These are phyloP conservation scores for Gobio occitaniae DNA, from an alignment of 2,797 vertebrate genomes.

Conservation along the genomic window DNA sequence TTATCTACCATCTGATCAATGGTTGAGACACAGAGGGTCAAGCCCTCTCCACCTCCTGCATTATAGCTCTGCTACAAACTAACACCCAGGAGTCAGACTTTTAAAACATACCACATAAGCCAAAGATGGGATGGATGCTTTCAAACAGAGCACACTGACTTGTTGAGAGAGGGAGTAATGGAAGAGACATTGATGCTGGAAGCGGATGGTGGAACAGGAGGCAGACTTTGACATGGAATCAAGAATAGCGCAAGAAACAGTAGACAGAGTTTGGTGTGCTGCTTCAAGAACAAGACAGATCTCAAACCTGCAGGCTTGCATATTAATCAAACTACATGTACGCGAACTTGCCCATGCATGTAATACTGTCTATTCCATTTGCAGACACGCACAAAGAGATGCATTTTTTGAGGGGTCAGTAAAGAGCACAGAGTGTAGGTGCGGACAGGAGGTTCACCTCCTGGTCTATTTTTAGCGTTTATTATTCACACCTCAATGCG, in stretches of 20 bases:
- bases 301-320: constrained; percentile 35
- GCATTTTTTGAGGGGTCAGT: constrained; percentile 37
- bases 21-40: constrained; percentile 55
- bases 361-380: constrained; percentile 18
- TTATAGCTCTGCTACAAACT: constrained; percentile 28
- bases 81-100: constrained; percentile 10
- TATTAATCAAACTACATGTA: constrained; percentile 48
- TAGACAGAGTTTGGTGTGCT: not conserved
- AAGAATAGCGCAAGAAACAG: not conserved
- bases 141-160: not conserved
- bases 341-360: constrained; percentile 32
- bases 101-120: constrained; percentile 14
- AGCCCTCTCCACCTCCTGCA: constrained; percentile 35
- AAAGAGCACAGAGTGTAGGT: constrained; percentile 41
- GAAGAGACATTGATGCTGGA: not conserved
- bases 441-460: constrained; percentile 57
- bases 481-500: constrained; percentile 56
- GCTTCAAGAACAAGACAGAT: constrained; percentile 27
- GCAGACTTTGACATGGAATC: not conserved
- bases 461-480: constrained; percentile 58
- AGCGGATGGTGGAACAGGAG: not conserved
- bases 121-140: constrained; percentile 13
- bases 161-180: not conserved
- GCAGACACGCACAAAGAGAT: constrained; percentile 10
- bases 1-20: constrained; percentile 67